Evolutionary conservation across 23 tunicate genomes (phyloP), one percentile per base, ranked within the genome.

Genomic region (Clavelina lepadiformis): DNA sequence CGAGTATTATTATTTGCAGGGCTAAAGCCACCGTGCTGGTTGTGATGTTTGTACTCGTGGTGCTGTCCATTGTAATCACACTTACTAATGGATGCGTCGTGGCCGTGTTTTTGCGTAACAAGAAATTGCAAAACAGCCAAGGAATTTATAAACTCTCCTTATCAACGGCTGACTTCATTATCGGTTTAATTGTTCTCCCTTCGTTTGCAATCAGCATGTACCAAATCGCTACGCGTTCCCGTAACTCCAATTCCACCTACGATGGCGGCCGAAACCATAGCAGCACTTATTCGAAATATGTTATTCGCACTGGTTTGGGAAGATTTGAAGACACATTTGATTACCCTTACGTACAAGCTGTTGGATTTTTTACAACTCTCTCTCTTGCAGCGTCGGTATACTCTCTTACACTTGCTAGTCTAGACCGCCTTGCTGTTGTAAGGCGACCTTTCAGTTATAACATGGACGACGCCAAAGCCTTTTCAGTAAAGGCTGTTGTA

Each of bases 91-190:
- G 21, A 2, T 33, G 45, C n/a, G 74, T 68, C 23, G 6, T 68
- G 28, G 54, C 35, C 5, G 74, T 68, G 5, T 68, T 68, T 60
- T 47, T 23, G 33, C 55, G 23, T 44, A 68, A 68, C 41, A 34
- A 51, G 24, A 50, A 47, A 3, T 26, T 68, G 25, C 59, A 18
- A 30, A 68, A 68, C 34, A 61, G 67, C 19, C 67, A 61, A 18
- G 67, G 67, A 8, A 27, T 61, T 19, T 61, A 61, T 46, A 68
- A 68, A 49, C 15, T 68, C 5, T 68, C 74, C 1, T 28, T 68
- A 7, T 49, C 74, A 11, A 47, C 32, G 25, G 31, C 74, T 50
- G 74, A 68, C 24, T 3, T 68, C 5, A 49, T 68, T 3, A 51
- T 68, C 2, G 74, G 74, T 1, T 38, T 18, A 28, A 24, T 68